These are phyloP conservation scores for Eumeta japonica DNA, from an alignment of 1,140 invertebrate species.

Conservation along the genomic window DNA sequence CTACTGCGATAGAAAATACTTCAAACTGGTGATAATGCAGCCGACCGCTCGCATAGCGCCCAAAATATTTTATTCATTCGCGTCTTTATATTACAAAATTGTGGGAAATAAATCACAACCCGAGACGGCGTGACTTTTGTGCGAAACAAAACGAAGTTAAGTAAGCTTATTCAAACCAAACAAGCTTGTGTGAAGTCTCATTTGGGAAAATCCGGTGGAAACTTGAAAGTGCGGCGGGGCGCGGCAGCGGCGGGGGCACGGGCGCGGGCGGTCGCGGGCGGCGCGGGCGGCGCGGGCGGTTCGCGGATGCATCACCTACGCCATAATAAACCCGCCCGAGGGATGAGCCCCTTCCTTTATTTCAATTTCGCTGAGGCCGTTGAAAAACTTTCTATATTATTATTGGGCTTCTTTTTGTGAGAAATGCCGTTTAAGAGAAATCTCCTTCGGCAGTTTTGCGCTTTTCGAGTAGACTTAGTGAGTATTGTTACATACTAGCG, in stretches of 20 bases:
- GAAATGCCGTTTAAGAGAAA: no score
- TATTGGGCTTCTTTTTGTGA: conserved; percentile 13
- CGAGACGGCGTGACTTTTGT: no score
- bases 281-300: conserved; percentile 20
- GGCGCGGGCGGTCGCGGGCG: conserved; percentile 2
- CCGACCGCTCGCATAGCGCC: no score
- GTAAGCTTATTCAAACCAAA: conserved; percentile 30
- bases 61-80: no score
- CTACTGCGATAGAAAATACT: no score
- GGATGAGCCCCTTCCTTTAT: conserved; percentile 32
- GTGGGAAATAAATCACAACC: no score
- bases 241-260: conserved; percentile 20
- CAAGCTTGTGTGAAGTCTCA: conserved; percentile 30
- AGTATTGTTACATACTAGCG: no score
- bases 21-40: no score
- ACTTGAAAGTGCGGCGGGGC: conserved; percentile 10
- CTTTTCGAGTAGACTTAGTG: no score
- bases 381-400: conserved; percentile 33
- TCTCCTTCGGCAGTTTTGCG: no score
- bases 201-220: conserved; percentile 27
- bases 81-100: no score
- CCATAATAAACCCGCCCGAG: conserved; percentile 25
- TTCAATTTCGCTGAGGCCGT: conserved; percentile 29
- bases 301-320: conserved; percentile 22
- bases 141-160: conserved; percentile 13